Evolutionary conservation across 2,888 invertebrate genomes (phyloP).

Genomic region (Diploptera punctata): DNA sequence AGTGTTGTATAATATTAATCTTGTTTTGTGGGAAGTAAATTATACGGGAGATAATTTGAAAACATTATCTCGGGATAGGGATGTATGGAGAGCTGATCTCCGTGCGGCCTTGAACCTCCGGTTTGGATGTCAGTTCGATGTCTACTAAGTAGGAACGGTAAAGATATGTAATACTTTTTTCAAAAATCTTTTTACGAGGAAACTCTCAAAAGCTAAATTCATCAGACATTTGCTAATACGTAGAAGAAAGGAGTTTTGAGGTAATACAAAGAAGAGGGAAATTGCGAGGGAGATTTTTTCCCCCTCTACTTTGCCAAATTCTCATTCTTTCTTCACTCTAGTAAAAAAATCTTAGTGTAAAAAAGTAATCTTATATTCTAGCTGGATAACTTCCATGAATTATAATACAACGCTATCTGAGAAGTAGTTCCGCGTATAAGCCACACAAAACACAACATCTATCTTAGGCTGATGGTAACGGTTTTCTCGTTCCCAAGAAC

Average conservation of each 20-base stretch:
- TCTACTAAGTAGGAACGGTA: too few relatives aligned
- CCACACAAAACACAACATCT: background rate
- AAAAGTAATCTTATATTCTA: background rate
- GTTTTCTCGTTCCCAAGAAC: background rate
- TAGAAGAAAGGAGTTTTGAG: background rate
- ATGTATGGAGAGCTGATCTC: too few relatives aligned
- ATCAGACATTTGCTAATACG: too few relatives aligned
- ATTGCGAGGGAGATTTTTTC: background rate
- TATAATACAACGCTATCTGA: background rate
- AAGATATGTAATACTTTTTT: too few relatives aligned
- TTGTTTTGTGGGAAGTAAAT: too few relatives aligned
- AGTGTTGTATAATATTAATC: too few relatives aligned
- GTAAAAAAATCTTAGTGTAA: background rate
- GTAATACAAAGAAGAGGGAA: background rate
- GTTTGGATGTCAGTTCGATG: too few relatives aligned
- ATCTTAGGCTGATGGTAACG: background rate
- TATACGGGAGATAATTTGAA: too few relatives aligned
- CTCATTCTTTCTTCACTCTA: background rate
- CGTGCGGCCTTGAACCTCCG: too few relatives aligned
- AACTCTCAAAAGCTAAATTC: too few relatives aligned
- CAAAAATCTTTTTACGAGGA: too few relatives aligned
- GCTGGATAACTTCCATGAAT: background rate
- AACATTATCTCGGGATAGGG: too few relatives aligned
- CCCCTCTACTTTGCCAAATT: background rate
- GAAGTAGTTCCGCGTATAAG: background rate